Evolutionary conservation across 1,140 invertebrate genomes (phyloP).

Genomic region (Pogonomyrmex californicus): DNA sequence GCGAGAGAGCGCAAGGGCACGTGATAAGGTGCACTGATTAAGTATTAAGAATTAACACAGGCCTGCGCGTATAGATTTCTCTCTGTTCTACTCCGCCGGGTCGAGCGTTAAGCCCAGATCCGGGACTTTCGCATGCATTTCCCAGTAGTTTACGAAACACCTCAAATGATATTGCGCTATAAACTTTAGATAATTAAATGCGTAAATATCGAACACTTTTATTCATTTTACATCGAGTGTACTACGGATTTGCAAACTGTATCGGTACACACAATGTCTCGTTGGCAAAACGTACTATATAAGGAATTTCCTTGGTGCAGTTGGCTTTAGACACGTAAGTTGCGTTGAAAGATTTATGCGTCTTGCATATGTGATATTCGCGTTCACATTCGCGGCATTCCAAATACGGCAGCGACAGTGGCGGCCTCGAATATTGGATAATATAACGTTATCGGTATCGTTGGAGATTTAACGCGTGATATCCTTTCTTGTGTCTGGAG

Average conservation of each 20-base stretch:
- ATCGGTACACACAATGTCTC: background rate
- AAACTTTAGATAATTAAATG: background rate
- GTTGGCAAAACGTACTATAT: slow-evolving; percentile 13
- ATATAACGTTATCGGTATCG: slow-evolving; percentile 30
- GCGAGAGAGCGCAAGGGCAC: slow-evolving; percentile 24
- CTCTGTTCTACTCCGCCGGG: slow-evolving; percentile 17
- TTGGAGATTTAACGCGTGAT: slow-evolving; percentile 23
- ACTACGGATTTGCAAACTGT: slow-evolving; percentile 19
- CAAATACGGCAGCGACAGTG: slow-evolving; percentile 35
- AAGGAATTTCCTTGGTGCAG: slow-evolving; percentile 29
- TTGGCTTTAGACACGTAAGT: slow-evolving; percentile 24
- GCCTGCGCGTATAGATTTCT: slow-evolving; percentile 70
- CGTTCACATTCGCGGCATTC: slow-evolving; percentile 46
- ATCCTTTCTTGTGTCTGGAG: slow-evolving; percentile 10
- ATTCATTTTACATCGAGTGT: background rate
- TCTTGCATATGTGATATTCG: slow-evolving; percentile 70
- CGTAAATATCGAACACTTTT: slow-evolving; percentile 27
- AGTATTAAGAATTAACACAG: slow-evolving; percentile 77
- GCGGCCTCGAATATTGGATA: background rate
- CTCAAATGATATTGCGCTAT: background rate
- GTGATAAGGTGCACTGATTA: slow-evolving; percentile 80
- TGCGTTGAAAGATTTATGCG: slow-evolving; percentile 69
- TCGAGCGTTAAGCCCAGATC: background rate
- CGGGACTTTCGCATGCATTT: background rate
- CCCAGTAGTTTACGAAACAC: background rate